Percentiles rank a stretch among this genome's conserved stretches.
Evolutionary conservation across 2,113 vertebrate species (phyloP).

Genomic region (Alligator mississippiensis): DNA sequence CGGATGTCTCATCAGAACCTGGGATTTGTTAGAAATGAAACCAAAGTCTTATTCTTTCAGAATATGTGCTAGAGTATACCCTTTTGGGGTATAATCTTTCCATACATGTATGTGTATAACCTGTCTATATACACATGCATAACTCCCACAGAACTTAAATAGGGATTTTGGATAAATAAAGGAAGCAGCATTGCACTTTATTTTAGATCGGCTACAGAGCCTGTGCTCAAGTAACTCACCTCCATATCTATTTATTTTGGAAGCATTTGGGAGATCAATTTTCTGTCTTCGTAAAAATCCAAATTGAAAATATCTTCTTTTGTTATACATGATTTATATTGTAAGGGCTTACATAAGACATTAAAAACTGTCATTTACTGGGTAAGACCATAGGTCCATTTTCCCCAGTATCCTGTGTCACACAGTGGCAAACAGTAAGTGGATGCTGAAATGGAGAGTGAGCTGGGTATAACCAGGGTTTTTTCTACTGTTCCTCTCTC

Average conservation of each 20-base stretch:
- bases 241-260: background rate
- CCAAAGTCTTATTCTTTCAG: conserved; percentile 46
- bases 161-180: conserved; percentile 24
- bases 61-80: conserved; percentile 34
- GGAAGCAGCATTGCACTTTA: background rate
- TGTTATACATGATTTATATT: background rate
- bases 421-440: too few species aligned
- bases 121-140: conserved; percentile 57
- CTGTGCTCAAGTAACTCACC: background rate
- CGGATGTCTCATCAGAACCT: conserved; percentile 24
- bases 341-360: too few species aligned
- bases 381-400: too few species aligned
- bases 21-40: conserved; percentile 42
- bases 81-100: conserved; percentile 32
- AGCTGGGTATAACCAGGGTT: too few species aligned
- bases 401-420: too few species aligned
- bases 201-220: background rate
- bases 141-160: conserved; percentile 54
- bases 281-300: background rate
- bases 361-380: too few species aligned
- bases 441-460: too few species aligned
- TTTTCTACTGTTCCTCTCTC: too few species aligned
- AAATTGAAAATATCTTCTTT: background rate
- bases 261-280: background rate
- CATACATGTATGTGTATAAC: conserved; percentile 51